These are phyloP conservation scores for Mionectes macconnelli DNA, from an alignment of 2,113 vertebrate species.

Conservation along the genomic window DNA sequence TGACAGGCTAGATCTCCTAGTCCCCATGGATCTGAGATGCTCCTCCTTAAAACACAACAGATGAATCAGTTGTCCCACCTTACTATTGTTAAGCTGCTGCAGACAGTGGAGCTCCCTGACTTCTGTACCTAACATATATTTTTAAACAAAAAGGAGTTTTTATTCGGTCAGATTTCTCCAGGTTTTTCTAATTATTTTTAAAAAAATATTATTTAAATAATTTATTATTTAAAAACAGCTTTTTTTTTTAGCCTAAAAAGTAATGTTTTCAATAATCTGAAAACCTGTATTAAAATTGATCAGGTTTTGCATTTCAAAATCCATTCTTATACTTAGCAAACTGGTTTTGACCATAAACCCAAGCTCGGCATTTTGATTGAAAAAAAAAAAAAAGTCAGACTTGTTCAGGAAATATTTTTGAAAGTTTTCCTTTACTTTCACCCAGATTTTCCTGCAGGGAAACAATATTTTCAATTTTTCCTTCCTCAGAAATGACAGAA, in stretches of 20 bases:
- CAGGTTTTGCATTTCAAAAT: neutral
- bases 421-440: neutral
- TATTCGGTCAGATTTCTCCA: neutral
- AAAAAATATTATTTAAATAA: no score
- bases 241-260: neutral
- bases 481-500: neutral
- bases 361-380: neutral
- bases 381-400: neutral
- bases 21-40: neutral
- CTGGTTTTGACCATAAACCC: neutral
- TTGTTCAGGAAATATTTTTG: neutral
- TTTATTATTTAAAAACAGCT: no score
- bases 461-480: neutral
- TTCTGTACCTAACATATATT: neutral
- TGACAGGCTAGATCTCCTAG: neutral
- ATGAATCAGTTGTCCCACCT: neutral
- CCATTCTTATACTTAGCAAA: neutral
- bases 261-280: neutral
- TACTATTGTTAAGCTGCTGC: neutral
- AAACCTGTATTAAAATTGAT: neutral
- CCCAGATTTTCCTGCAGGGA: neutral
- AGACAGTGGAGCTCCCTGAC: neutral
- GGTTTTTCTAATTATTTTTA: neutral
- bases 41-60: neutral
- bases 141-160: neutral